Evolutionary conservation across 2,797 vertebrate species (phyloP).

Genomic region (Malacoctenus gilli): DNA sequence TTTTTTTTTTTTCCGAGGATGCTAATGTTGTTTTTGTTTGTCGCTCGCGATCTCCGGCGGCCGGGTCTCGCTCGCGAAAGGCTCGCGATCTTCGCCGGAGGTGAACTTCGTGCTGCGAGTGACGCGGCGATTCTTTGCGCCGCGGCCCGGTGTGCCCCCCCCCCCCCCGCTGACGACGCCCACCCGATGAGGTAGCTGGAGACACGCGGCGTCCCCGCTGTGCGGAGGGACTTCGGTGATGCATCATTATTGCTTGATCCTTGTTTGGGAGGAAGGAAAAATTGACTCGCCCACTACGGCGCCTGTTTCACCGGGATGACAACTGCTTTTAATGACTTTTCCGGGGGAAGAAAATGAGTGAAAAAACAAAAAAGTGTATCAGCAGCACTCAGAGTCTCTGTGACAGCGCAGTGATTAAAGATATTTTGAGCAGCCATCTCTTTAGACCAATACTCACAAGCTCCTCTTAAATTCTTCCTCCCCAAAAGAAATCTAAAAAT

Average conservation of each 20-base stretch:
- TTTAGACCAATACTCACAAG: conserved; percentile 27
- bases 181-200: not conserved
- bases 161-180: no score
- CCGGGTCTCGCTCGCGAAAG: not conserved
- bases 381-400: conserved; percentile 37
- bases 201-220: conserved; percentile 3
- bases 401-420: conserved; percentile 59
- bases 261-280: conserved; percentile 3
- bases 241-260: conserved; percentile 8
- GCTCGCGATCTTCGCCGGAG: not conserved
- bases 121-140: not conserved
- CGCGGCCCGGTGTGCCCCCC: conserved; percentile 1
- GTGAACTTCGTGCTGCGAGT: not conserved
- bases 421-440: conserved; percentile 44
- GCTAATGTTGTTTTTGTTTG: conserved; percentile 22
- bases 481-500: conserved; percentile 57
- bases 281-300: conserved; percentile 16
- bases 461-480: conserved; percentile 31
- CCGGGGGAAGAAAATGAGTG: not conserved
- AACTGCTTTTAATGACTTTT: conserved; percentile 35
- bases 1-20: conserved; percentile 2
- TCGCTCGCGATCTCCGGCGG: conserved; percentile 3
- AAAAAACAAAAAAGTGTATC: conserved; percentile 24
- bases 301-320: conserved; percentile 42
- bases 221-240: conserved; percentile 13